Base-by-base conservation (phyloP, 2,888 invertebrate species). In the Napeogenes sylphis region DNA sequence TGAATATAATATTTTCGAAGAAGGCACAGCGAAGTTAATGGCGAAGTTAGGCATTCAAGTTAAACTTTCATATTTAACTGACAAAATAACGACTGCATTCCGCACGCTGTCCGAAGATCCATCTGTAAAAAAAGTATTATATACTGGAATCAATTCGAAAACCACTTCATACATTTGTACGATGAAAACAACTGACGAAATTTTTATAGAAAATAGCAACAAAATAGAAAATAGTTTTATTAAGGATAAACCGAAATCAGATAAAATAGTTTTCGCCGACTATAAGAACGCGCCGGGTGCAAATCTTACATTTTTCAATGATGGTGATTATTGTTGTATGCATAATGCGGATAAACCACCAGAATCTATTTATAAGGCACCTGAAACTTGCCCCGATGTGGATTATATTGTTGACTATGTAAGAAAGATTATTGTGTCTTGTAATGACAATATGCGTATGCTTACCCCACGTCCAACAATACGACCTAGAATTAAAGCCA, bases 391-490 rank as follows among this genome's bases (percentile, higher is more conserved):
- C 64, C 90, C 88, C 2, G 83, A 84, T 70, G 78, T 90, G 54
- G 78, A 90, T 69, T 82, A 73, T 62, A 90, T 90, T 59, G 75
- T 83, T 55, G 90, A 90, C 65, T 90, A 90, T 65, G 82, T 90
- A 2, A 79, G 86, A 54, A 88, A 87, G 68, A 85, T 87, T 10
- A 85, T 90, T 55, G 78, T 84, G 13, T 89, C 90, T 4, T 89
- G 90, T 71, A 88, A 90, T 71, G 90, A 90, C 69, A 87, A 89
- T 67, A 85, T 90, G 87, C 82, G 90, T 67, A 89, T 87, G 89
- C 71, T 90, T 63, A 90, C 89, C 35, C 90, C 90, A 56, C 81
- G 83, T 12, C 81, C 87, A 12, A 79, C 84, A 3, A 85, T 90
- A 67, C 77, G 64, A 62, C 89, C 89, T 2, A 80, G 85, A 77